Conservation (phyloP, 2,113 vertebrate genomes). For the Arvicanthis niloticus region DNA sequence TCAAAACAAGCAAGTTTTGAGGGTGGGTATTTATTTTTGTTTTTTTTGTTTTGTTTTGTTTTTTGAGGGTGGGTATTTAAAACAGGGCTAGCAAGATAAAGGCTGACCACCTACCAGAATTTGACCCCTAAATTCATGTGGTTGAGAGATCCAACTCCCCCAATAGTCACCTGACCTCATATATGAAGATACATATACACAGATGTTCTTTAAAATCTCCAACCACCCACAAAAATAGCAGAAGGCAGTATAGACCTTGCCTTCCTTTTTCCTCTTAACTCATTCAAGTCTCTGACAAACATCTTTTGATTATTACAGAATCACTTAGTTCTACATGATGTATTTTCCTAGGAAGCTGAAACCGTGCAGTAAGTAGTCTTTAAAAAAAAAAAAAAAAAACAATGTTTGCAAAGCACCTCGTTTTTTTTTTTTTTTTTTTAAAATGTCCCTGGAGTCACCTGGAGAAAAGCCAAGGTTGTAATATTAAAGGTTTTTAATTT, state of each 20-base stretch:
- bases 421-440: slow-evolving; percentile 3
- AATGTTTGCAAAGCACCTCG: slow-evolving; percentile 38
- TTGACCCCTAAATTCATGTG: background rate
- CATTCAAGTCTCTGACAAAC: background rate
- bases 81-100: background rate
- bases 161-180: too few relatives aligned
- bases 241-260: background rate
- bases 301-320: background rate
- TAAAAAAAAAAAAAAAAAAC: slow-evolving; percentile 32
- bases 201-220: background rate
- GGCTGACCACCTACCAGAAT: background rate
- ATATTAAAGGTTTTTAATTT: slow-evolving; percentile 47
- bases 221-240: background rate
- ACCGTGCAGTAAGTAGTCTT: background rate
- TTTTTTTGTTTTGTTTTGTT: too few relatives aligned
- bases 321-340: background rate
- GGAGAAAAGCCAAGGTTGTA: slow-evolving; percentile 30
- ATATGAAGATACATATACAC: background rate
- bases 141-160: background rate
- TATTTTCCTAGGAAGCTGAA: slow-evolving; percentile 27
- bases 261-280: background rate
- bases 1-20: background rate
- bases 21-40: background rate
- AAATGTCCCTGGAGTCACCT: slow-evolving; percentile 23
- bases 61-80: background rate